Evolutionary conservation across 1,140 invertebrate species (phyloP), one percentile per base, ranked within the genome.

Genomic region (Achroia grisella): DNA sequence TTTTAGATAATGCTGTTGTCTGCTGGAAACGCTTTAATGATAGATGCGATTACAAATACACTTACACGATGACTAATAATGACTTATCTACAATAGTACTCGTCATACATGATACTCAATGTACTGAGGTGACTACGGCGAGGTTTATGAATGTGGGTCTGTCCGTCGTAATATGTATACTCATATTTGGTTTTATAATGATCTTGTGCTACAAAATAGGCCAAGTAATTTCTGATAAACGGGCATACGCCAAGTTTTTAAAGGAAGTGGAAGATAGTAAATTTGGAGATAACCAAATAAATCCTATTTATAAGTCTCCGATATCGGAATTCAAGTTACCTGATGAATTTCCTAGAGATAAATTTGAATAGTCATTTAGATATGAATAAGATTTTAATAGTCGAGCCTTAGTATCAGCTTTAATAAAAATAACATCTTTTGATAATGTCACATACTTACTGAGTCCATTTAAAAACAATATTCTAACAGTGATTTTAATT

Each of bases 301-400:
- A 89, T 58, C 88, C 88, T 1, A 48, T 89, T 15, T 89, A 89
- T 39, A 87, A 82, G 37, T 86, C 88, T 23, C 88, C 88, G 1
- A 76, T 88, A n/a, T 73, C 79, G 1, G 65, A 80, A 37, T 89
- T 88, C 42, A 68, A 62, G 44, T 72, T 89, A 33, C 88, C 88
- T 1, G 87, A 87, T 30, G 70, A 69, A 3, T 87, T 67, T 56
- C 71, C 80, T 13, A 81, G 79, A 39, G 71, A 82, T 56, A 72
- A 71, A 13, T 59, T 69, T 46, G 71, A 86, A 62, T 81, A 56
- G 36, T 6, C 8, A 35, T 15, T 4, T 1, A 3, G 8, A 12
- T 34, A 1, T 11, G 6, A 12, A n/a, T n/a, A n/a, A n/a, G n/a
- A n/a, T n/a, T n/a, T n/a, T n/a, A n/a, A n/a, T n/a, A n/a, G n/a